Evolutionary conservation across 2,797 vertebrate genomes (phyloP).

Genomic region (Notamacropus eugenii): DNA sequence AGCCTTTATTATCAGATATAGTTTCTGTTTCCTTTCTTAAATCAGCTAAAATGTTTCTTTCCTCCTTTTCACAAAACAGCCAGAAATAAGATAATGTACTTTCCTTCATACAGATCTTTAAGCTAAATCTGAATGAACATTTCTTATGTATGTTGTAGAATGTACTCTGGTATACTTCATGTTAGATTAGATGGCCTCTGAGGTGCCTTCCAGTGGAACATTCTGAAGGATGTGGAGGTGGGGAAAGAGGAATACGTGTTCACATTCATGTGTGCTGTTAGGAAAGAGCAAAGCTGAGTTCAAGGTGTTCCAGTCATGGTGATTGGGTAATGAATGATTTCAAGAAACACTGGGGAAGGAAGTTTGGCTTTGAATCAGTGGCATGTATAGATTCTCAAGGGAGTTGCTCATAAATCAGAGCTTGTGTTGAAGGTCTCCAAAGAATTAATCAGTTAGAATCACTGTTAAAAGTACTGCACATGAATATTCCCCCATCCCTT

Average conservation of each 20-base stretch:
- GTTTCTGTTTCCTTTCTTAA: neutral
- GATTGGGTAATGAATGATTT: slow-evolving; percentile 56
- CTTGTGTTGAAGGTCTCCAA: slow-evolving; percentile 49
- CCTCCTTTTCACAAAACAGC: neutral
- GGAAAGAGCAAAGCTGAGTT: slow-evolving; percentile 21
- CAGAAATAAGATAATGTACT: neutral
- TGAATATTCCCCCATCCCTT: neutral
- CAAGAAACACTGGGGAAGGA: slow-evolving; percentile 65
- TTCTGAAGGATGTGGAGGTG: neutral
- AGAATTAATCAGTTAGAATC: slow-evolving; percentile 48
- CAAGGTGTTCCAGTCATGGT: slow-evolving; percentile 42
- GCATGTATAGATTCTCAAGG: slow-evolving; percentile 45
- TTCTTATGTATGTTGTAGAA: neutral
- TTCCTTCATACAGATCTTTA: neutral
- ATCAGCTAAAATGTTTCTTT: neutral
- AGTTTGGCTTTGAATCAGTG: slow-evolving; percentile 64
- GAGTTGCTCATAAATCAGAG: slow-evolving; percentile 66
- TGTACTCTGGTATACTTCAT: neutral
- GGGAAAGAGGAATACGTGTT: neutral
- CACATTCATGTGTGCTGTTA: neutral
- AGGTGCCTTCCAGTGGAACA: no score
- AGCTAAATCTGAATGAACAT: neutral
- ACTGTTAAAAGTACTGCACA: slow-evolving; percentile 40
- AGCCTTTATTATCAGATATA: neutral
- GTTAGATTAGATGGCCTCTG: neutral